phyloP scores from a whole-genome alignment of 2,113 vertebrate species.

The Hirundichthys speculiger region DNA sequence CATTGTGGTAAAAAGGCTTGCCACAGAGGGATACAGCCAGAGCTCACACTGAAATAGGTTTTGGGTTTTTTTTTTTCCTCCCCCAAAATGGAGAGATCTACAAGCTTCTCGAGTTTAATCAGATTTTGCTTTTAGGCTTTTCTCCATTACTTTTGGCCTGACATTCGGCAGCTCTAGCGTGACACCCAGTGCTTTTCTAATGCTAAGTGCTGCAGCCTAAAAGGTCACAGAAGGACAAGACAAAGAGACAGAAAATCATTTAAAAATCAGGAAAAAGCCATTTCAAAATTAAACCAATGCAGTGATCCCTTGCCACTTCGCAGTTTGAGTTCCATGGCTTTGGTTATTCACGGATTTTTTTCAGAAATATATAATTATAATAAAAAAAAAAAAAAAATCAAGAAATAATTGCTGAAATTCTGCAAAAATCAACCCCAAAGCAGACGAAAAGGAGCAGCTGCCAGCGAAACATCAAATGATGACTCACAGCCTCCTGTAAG shows the following conservation, averaged over 20 bases:
- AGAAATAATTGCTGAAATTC: no score
- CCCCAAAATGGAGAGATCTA: neutral
- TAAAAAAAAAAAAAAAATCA: no score
- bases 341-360: no score
- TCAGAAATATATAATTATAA: no score
- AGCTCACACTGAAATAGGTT: slow-evolving; percentile 5
- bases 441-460: no score
- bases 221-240: neutral
- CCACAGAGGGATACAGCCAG: neutral
- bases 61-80: neutral
- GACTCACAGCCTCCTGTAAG: no score
- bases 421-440: no score
- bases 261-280: neutral
- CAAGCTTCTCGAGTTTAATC: neutral
- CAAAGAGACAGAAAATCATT: neutral
- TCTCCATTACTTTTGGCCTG: slow-evolving; percentile 1
- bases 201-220: neutral
- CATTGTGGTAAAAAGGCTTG: slow-evolving; percentile 7
- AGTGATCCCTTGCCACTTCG: no score
- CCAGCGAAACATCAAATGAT: no score
- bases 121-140: neutral
- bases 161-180: neutral
- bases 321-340: no score
- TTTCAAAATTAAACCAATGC: no score
- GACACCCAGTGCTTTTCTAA: neutral